Evolutionary conservation across 2,113 vertebrate species (phyloP), one percentile per base, ranked within the genome.

Genomic region (Pelmatolapia mariae): DNA sequence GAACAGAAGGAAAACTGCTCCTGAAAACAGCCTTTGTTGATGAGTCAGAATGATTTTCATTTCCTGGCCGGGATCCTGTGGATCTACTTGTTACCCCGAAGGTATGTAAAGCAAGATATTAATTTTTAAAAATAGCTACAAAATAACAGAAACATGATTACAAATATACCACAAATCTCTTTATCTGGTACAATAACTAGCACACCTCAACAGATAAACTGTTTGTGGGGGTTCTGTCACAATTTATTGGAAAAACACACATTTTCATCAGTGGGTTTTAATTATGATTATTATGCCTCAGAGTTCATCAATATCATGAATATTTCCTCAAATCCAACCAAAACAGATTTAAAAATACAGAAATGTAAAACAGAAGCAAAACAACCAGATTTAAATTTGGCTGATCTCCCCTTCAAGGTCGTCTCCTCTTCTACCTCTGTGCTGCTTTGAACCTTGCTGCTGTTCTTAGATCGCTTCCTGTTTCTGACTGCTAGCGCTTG

Each of bases 401-500:
- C 71, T 50, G 71, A 50, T 11, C 24, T 78, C 43, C 4, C 6
- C 43, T 78, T 50, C 24, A 1, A n/a, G 6, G 16, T 12, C 10
- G 1, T n/a, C 43, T 31, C 24, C 16, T 50, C 45, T 12, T 50
- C 43, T 31, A 50, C 24, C 71, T 76, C 43, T 47, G 24, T 29
- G 43, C 6, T 2, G 4, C 31, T 66, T 36, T 36, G 31, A 63
- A 33, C 10, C 9, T n/a, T 0, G 61, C 63, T n/a, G 26, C 73
- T 33, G 29, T 33, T 50, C 43, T 50, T 78, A 12, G 26, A 33
- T 0, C 2, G 0, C 6, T 31, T 78, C 73, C 73, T 18, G 26
- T 52, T 15, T 78, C 26, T 50, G 24, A 76, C 16, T 47, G 43
- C 10, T 8, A 5, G 43, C 0, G 0, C 38, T 40, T 40, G 5